Evolutionary conservation across 2,113 vertebrate species (phyloP).

Genomic region (Chloroceryle aenea): DNA sequence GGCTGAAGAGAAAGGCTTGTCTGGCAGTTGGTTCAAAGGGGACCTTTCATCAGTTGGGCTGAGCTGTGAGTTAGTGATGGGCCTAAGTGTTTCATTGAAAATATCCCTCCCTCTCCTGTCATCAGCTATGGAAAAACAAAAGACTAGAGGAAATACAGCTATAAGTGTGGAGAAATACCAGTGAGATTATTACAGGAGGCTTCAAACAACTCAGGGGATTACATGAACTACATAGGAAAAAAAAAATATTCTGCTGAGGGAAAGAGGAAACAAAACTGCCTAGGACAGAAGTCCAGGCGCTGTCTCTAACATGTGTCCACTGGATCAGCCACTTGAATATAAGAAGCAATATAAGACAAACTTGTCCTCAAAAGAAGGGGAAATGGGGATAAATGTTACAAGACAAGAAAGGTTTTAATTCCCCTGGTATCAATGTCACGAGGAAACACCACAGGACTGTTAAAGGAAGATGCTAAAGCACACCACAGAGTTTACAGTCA

Average conservation of each 20-base stretch:
- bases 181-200: constrained; percentile 12
- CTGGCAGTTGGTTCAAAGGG: constrained; percentile 26
- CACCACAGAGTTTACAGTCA: not conserved
- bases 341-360: not conserved
- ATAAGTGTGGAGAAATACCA: constrained; percentile 38
- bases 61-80: constrained; percentile 46
- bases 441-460: not conserved
- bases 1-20: not conserved
- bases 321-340: not conserved
- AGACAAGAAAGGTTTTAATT: not conserved
- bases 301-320: not conserved
- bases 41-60: constrained; percentile 32
- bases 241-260: not conserved
- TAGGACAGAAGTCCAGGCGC: not conserved
- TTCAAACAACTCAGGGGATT: constrained; percentile 33
- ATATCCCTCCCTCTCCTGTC: constrained; percentile 30
- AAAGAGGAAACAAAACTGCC: constrained; percentile 2
- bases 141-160: constrained; percentile 34
- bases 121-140: constrained; percentile 40
- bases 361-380: not conserved
- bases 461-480: constrained; percentile 12
- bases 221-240: not conserved
- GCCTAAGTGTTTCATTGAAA: constrained; percentile 6
- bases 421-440: not conserved
- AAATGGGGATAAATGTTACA: not conserved